Evolutionary conservation across 53 echinoderm and acorn worm genomes (phyloP), one percentile per base, ranked within the genome.

Genomic region (Antedon mediterranea): DNA sequence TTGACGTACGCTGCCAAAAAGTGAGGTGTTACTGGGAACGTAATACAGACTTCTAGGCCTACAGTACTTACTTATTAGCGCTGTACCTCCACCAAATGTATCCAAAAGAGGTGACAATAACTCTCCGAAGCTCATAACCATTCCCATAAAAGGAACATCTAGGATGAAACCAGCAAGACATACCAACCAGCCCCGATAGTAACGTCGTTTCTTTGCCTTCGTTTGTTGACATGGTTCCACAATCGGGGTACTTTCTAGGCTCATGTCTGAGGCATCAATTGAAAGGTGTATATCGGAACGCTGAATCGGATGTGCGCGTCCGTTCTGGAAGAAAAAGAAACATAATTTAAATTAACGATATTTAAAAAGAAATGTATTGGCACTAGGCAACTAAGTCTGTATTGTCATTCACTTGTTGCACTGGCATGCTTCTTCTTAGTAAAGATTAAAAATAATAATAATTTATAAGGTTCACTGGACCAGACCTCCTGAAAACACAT

Each of bases 51-150:
- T n/a, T n/a, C n/a, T n/a, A n/a, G n/a, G n/a, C n/a, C n/a, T n/a
- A n/a, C n/a, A n/a, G n/a, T n/a, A n/a, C 95, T 84, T 77, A 94
- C 95, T 94, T 28, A 94, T 81, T 0, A 89, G 72, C 1, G 95
- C 82, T 1, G 89, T 94, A 9, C 83, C 78, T 11, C 82, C 82
- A 0, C 87, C 81, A 29, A 87, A 92, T 0, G 83, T 82, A 28
- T 89, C 87, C 32, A 94, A 31, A 43, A 92, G 73, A 6, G 87
- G 89, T 29, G 82, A 81, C 3, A 94, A 78, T 9, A 94, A 75
- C 73, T 94, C 95, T 5, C 95, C 95, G 43, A 94, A 94, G 72
- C 95, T 94, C 95, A 94, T 94, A 13, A 94, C 89, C 84, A 91
- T 83, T 29, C 95, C 95, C 82, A 95, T 86, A 71, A 95, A 92